These are phyloP conservation scores for Polypedilum vanderplanki DNA, from an alignment of 1,140 invertebrate genomes.

Conservation along the genomic window DNA sequence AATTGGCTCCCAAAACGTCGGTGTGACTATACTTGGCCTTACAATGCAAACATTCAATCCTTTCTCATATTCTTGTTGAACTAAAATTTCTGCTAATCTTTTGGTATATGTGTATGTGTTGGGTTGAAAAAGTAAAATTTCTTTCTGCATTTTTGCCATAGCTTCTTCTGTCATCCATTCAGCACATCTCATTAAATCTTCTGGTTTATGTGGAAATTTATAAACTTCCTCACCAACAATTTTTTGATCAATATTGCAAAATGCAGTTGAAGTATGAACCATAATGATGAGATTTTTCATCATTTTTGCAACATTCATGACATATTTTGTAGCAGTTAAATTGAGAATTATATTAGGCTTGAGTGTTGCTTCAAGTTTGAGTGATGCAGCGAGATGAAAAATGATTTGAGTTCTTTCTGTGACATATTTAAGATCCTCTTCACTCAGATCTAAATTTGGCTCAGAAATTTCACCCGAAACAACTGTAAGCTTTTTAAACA, in stretches of 20 bases:
- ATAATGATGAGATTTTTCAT: constrained; percentile 52
- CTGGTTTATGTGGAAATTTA: constrained; percentile 55
- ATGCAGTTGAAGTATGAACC: constrained; percentile 63
- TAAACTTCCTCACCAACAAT: constrained; percentile 61
- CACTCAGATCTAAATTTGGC: constrained; percentile 35
- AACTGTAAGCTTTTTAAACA: constrained; percentile 67
- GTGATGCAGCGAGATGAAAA: constrained; percentile 78
- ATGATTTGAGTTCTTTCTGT: constrained; percentile 47
- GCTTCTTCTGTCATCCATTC: constrained; percentile 62
- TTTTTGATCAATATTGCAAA: constrained; percentile 51
- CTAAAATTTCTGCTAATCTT: constrained; percentile 58
- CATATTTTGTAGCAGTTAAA: constrained; percentile 49
- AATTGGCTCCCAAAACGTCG: constrained; percentile 49
- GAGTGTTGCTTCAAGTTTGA: constrained; percentile 54
- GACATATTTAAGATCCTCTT: constrained; percentile 43
- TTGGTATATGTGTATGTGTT: constrained; percentile 73
- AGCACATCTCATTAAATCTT: constrained; percentile 59
- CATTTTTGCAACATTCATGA: constrained; percentile 50
- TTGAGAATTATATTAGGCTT: constrained; percentile 55
- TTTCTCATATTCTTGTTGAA: constrained; percentile 53
- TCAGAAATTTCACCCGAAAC: constrained; percentile 64
- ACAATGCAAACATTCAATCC: constrained; percentile 56
- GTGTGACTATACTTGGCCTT: constrained; percentile 61
- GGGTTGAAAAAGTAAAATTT: constrained; percentile 59
- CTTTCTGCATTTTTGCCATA: constrained; percentile 57